Base-by-base conservation (phyloP, 2,888 invertebrate species). In the Orthonychiurus folsomi region DNA sequence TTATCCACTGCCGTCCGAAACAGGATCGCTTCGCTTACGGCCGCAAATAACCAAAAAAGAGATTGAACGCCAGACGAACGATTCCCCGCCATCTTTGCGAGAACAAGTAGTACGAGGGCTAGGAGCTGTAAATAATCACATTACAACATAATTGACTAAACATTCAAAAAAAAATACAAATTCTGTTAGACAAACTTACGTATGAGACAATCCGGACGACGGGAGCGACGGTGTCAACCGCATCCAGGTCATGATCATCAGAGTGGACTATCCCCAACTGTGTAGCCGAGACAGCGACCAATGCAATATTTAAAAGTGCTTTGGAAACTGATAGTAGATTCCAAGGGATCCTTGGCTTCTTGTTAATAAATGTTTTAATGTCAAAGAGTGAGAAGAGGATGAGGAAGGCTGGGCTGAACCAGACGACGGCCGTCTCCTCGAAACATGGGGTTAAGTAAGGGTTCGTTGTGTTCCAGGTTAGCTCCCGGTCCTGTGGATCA, bases 381-480 rank as follows among this genome's bases (percentile, higher is more conserved):
- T 92, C 91, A 69, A 92, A 79, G 48, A 85, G 79, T 3, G 87
- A 81, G 73, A 88, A 85, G 1, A 84, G 71, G 89, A 91, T 93
- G 20, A 93, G 80, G 77, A 89, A 90, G 58, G 83, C 80, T 77
- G 92, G 91, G 0, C 96, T 95, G 27, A 84, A 79, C 93, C 94
- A 95, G 56, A 91, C 82, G 28, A 96, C 78, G 1, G 89, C 86
- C 0, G 95, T 94, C 77, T 88, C 87, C 79, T 94, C 88, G 78
- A 96, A 94, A 78, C 96, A 97, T 75, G 83, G 82, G 66, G 95
- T 90, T 70, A 97, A 82, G 75, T 91, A 87, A 48, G 93, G 96
- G 77, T 86, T 73, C 3, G 76, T 80, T 18, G 93, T 87, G 75
- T 87, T 76, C 93, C 93, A 93, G 62, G 90, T 85, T 73, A 85